Evolutionary conservation across 2,113 vertebrate genomes (phyloP).

Genomic region (Lutjanus erythropterus): DNA sequence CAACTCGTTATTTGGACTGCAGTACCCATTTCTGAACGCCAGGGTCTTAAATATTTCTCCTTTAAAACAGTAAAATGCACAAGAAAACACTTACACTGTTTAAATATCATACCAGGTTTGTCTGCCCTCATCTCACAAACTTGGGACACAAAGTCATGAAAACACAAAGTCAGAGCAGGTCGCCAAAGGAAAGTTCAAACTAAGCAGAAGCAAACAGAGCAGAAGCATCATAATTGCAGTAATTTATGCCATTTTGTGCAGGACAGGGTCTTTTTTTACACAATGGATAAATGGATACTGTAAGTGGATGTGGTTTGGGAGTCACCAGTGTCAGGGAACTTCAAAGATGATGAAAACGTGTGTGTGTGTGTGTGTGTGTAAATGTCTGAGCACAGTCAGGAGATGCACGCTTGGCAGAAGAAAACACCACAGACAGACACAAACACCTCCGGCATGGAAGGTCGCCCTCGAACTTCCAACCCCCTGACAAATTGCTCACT

Average conservation of each 20-base stretch:
- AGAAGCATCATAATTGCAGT: constrained; percentile 60
- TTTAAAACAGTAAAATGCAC: constrained; percentile 10
- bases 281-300: constrained; percentile 55
- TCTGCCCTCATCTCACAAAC: constrained; percentile 17
- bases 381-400: constrained; percentile 32
- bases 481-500: constrained; percentile 52
- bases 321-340: constrained; percentile 48
- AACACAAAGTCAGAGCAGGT: constrained; percentile 36
- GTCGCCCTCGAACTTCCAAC: constrained; percentile 45
- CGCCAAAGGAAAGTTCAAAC: constrained; percentile 44
- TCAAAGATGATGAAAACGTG: constrained; percentile 47
- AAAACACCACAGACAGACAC: constrained; percentile 43
- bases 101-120: constrained; percentile 7
- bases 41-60: too few relatives aligned
- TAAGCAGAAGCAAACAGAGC: constrained; percentile 47
- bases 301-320: constrained; percentile 61
- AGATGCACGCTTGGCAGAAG: constrained; percentile 53
- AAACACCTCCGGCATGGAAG: constrained; percentile 48
- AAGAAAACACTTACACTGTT: background rate
- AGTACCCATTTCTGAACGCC: too few relatives aligned
- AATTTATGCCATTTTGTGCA: constrained; percentile 65
- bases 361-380: constrained; percentile 4
- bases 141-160: constrained; percentile 27
- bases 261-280: constrained; percentile 56
- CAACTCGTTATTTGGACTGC: too few relatives aligned